Percentiles rank a stretch among this genome's conserved stretches.
Evolutionary conservation across 2,888 invertebrate species (phyloP).

Genomic region (Phortica magna): DNA sequence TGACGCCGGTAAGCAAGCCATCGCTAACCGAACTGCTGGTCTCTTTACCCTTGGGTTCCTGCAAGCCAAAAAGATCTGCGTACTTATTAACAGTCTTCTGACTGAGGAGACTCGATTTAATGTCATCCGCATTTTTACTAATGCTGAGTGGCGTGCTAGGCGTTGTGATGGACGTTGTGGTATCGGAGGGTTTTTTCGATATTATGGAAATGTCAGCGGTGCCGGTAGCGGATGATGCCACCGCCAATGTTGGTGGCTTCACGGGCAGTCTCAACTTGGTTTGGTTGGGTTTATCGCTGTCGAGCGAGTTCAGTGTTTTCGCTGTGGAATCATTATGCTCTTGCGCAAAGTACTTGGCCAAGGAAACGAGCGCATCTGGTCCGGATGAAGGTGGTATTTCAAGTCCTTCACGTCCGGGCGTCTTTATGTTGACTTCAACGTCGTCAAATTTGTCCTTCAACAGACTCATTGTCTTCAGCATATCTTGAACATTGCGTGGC

Average conservation of each 20-base stretch:
- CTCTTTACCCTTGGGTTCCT: conserved; percentile 47
- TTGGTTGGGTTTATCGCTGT: conserved; percentile 35
- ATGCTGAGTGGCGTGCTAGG: conserved; percentile 62
- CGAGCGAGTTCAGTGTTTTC: conserved; percentile 50
- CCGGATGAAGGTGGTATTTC: conserved; percentile 86
- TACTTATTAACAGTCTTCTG: conserved; percentile 76
- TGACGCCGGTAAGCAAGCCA: conserved; percentile 51
- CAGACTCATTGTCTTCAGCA: conserved; percentile 84
- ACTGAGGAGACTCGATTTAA: conserved; percentile 83
- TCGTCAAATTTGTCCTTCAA: conserved; percentile 80
- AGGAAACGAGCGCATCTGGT: conserved; percentile 86
- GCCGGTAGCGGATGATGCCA: conserved; percentile 46
- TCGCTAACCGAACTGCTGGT: conserved; percentile 78
- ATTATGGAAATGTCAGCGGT: conserved; percentile 26
- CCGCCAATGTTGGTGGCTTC: conserved; percentile 41
- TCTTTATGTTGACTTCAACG: conserved; percentile 77
- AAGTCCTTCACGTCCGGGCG: conserved; percentile 82
- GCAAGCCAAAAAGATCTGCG: conserved; percentile 72
- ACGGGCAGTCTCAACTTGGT: conserved; percentile 48
- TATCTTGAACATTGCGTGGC: conserved; percentile 84
- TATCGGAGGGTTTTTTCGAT: conserved; percentile 63
- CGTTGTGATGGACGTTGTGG: conserved; percentile 61
- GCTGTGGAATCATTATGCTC: conserved; percentile 75
- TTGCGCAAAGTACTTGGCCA: conserved; percentile 88
- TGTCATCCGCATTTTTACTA: conserved; percentile 78